Conservation (phyloP, 2,797 vertebrate genomes). For the Hyperoplus immaculatus region DNA sequence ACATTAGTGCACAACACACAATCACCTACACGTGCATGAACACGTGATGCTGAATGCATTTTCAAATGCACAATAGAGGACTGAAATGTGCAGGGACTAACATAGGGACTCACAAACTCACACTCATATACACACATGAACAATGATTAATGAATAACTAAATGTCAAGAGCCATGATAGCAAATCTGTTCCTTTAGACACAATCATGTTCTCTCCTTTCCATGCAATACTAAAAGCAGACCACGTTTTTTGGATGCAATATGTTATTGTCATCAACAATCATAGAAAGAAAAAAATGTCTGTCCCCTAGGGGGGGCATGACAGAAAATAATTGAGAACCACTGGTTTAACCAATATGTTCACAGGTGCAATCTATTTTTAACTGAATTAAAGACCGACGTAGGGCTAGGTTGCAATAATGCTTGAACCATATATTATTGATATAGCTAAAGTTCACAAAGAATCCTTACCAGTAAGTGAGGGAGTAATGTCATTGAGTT, state of each 20-base stretch:
- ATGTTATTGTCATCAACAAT: conserved; percentile 29
- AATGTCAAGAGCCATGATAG: conserved; percentile 77
- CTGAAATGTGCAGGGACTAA: conserved; percentile 27
- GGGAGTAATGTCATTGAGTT: conserved; percentile 42
- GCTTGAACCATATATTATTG: conserved; percentile 43
- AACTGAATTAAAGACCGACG: conserved; percentile 46
- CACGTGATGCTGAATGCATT: conserved; percentile 12
- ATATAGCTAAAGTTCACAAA: conserved; percentile 43
- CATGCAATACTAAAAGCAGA: conserved; percentile 47
- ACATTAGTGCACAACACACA: conserved; percentile 46
- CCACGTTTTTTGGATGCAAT: conserved; percentile 52
- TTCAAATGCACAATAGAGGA: conserved; percentile 42
- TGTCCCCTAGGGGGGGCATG: too few species aligned
- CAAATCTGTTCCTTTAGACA: conserved; percentile 74
- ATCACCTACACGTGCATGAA: conserved; percentile 35
- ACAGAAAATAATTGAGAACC: too few species aligned
- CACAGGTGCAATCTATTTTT: conserved; percentile 40
- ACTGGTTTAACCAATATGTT: conserved; percentile 43
- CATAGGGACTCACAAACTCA: conserved; percentile 38
- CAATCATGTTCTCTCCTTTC: conserved; percentile 60
- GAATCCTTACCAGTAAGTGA: conserved; percentile 30
- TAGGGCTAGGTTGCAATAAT: conserved; percentile 52
- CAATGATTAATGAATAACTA: conserved; percentile 76
- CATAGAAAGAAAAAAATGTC: too few species aligned
- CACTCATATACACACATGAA: conserved; percentile 45